phyloP scores from a whole-genome alignment of 2,797 vertebrate genomes.

The Chaenodraco wilsoni region DNA sequence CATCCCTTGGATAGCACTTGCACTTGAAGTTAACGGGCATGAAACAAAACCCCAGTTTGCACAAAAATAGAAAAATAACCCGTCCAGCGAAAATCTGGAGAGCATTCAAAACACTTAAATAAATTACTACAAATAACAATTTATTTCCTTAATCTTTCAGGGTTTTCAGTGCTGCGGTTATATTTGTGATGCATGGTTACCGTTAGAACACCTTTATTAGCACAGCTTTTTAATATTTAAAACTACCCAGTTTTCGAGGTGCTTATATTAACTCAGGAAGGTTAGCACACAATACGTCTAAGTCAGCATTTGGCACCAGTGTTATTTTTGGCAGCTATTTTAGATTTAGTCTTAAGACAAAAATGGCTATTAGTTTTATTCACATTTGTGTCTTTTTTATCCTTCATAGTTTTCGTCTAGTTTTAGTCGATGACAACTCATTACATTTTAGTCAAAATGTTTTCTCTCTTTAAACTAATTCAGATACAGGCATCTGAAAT shows the following conservation, averaged over 20 bases:
- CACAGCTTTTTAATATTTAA: no score
- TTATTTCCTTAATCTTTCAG: not conserved
- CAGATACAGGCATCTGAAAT: no score
- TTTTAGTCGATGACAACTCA: no score
- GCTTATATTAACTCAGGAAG: not conserved
- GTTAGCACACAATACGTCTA: constrained; percentile 6
- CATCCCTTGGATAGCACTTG: not conserved
- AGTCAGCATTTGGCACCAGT: no score
- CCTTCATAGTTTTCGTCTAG: no score
- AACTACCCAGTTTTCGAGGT: not conserved
- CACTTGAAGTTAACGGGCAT: not conserved
- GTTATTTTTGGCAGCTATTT: no score
- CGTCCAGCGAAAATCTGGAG: not conserved
- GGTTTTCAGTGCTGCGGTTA: not conserved
- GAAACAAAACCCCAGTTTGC: not conserved
- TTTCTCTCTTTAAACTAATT: no score
- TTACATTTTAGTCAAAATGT: no score
- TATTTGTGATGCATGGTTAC: not conserved
- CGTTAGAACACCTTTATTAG: not conserved
- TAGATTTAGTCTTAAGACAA: no score
- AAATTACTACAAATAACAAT: not conserved
- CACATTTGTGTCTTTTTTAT: no score
- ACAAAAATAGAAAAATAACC: not conserved
- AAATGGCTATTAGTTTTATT: no score
- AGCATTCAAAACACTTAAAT: not conserved